Percentiles rank a stretch among this genome's conserved stretches.
These are phyloP conservation scores for Seriola quinqueradiata DNA, from an alignment of 2,113 vertebrate genomes.

Conservation along the genomic window DNA sequence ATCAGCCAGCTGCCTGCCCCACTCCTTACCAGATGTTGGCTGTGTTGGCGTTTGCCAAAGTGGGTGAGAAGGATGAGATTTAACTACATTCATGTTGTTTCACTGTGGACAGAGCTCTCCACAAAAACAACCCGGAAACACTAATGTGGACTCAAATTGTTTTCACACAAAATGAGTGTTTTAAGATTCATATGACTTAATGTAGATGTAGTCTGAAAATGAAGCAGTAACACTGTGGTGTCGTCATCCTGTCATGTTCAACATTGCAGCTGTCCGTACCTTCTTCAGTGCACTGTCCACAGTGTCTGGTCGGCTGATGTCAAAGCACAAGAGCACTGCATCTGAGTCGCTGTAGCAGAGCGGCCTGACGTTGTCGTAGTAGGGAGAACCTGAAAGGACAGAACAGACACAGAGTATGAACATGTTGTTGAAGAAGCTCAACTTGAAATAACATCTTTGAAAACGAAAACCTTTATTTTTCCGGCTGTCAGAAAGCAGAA, in stretches of 20 bases:
- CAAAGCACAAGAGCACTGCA: conserved; percentile 94
- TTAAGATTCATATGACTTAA: background rate
- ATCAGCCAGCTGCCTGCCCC: background rate
- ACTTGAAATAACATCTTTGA: background rate
- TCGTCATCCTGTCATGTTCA: background rate
- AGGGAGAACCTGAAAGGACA: conserved; percentile 89
- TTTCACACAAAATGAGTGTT: no score
- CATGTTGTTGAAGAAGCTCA: background rate
- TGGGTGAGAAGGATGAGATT: background rate
- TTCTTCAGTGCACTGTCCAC: conserved; percentile 93
- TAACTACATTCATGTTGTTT: background rate
- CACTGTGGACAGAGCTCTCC: background rate
- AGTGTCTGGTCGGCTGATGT: conserved; percentile 93
- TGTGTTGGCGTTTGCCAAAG: background rate
- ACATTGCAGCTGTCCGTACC: conserved; percentile 75
- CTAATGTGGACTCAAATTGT: background rate
- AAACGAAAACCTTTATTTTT: background rate
- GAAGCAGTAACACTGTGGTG: background rate
- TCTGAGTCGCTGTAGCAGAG: conserved; percentile 98
- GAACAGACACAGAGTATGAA: background rate
- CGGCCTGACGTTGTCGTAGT: conserved; percentile 96
- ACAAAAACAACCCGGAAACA: background rate
- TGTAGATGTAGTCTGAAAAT: background rate
- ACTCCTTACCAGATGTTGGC: background rate
- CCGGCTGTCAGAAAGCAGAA: conserved; percentile 1